Percentiles rank a stretch among this genome's conserved stretches.
phyloP scores from a whole-genome alignment of 92 coral and sea anemone species.

The Porites evermanni region DNA sequence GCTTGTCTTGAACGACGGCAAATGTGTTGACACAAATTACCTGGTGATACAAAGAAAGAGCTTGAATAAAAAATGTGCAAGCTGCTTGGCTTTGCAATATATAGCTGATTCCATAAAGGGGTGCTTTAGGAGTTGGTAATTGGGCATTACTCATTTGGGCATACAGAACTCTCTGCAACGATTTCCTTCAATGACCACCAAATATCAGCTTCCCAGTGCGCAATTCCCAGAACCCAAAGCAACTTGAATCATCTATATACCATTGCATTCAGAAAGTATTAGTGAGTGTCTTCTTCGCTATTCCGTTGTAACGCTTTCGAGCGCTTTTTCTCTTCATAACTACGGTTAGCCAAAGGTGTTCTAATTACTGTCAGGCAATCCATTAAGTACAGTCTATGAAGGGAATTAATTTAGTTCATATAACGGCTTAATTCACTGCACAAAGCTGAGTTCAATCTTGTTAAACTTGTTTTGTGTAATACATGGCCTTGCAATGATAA shows the following conservation, averaged over 20 bases:
- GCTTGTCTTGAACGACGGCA: constrained; percentile 49
- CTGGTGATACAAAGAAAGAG: constrained; percentile 39
- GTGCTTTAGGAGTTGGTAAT: no score
- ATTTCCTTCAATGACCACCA: no score
- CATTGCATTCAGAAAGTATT: neutral
- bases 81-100: neutral
- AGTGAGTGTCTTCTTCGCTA: neutral
- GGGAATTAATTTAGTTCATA: constrained; percentile 9
- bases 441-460: no score
- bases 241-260: no score
- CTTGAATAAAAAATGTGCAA: constrained; percentile 10
- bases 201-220: no score
- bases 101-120: neutral
- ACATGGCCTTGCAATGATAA: neutral
- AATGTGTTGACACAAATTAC: constrained; percentile 70
- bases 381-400: neutral
- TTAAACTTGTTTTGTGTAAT: neutral
- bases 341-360: constrained; percentile 1
- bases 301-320: neutral
- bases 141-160: no score
- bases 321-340: no score
- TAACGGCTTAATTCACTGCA: neutral
- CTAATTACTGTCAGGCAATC: neutral
- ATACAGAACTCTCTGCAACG: no score
- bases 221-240: no score